Evolutionary conservation across 2,113 vertebrate species (phyloP).

Genomic region (Elephantulus edwardii): DNA sequence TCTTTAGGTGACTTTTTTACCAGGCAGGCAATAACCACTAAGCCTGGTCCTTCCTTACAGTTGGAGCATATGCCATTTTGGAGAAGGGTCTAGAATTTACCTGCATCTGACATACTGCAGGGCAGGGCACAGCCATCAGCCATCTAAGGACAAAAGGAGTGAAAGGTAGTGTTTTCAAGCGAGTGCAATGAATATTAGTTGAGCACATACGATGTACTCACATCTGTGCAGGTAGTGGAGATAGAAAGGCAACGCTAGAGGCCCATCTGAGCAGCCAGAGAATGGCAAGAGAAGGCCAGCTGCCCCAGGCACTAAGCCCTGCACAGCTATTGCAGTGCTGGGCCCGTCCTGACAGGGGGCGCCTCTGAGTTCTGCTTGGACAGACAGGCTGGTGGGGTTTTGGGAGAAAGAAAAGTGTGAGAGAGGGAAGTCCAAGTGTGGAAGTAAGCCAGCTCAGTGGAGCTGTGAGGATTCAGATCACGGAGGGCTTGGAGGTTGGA

Average conservation of each 20-base stretch:
- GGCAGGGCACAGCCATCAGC: background rate
- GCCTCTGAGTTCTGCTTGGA: background rate
- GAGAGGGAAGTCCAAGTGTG: background rate
- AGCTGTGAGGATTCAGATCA: background rate
- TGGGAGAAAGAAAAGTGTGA: background rate
- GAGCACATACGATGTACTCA: background rate
- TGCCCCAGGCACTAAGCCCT: too few relatives aligned
- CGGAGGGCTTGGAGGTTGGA: background rate
- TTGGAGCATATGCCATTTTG: background rate
- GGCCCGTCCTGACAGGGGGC: background rate
- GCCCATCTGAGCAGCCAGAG: background rate
- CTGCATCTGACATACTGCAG: background rate
- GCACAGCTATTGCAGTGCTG: background rate
- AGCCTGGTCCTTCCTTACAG: background rate
- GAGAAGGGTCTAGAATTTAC: background rate
- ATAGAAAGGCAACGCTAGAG: background rate
- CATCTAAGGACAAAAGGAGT: background rate
- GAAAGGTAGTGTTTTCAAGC: background rate
- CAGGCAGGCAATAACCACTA: background rate
- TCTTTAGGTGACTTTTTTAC: background rate
- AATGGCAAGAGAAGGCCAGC: background rate
- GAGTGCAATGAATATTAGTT: background rate
- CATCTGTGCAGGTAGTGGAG: accelerated
- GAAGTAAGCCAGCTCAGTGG: background rate
- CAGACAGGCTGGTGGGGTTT: background rate